phyloP scores from a whole-genome alignment of 2,113 vertebrate species.

The Solenodon paradoxus region DNA sequence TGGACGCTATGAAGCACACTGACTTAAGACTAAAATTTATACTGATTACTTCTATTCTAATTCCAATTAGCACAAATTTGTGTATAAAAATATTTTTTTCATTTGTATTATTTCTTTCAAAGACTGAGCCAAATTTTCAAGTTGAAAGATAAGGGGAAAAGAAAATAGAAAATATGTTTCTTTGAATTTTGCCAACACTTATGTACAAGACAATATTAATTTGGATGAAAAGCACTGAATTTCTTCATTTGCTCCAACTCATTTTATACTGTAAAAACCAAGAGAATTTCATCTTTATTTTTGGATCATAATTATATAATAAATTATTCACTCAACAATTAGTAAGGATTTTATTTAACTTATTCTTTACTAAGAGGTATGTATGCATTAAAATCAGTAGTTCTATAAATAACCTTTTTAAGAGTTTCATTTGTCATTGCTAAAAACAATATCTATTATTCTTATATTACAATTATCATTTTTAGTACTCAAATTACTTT shows the following conservation, averaged over 20 bases:
- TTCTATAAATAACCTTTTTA: not conserved
- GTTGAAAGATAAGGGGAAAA: not conserved
- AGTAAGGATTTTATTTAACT: not conserved
- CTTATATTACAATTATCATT: not conserved
- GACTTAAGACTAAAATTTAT: not conserved
- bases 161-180: not conserved
- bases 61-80: not conserved
- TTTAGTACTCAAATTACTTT: not conserved
- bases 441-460: not conserved
- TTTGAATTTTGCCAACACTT: not conserved
- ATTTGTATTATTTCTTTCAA: constrained; percentile 10
- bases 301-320: not conserved
- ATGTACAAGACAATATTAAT: not conserved
- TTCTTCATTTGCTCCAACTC: not conserved
- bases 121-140: not conserved
- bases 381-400: not conserved
- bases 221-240: not conserved
- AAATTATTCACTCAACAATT: not conserved
- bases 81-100: not conserved
- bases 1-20: not conserved
- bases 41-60: not conserved
- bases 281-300: not conserved
- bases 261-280: not conserved
- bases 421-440: not conserved
- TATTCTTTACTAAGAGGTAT: not conserved